A percentile compares a stretch with the other conserved stretches of the same genome.
Conservation (phyloP, 2,113 vertebrate species). For the Pseudorhombus dupliciocellatus region DNA sequence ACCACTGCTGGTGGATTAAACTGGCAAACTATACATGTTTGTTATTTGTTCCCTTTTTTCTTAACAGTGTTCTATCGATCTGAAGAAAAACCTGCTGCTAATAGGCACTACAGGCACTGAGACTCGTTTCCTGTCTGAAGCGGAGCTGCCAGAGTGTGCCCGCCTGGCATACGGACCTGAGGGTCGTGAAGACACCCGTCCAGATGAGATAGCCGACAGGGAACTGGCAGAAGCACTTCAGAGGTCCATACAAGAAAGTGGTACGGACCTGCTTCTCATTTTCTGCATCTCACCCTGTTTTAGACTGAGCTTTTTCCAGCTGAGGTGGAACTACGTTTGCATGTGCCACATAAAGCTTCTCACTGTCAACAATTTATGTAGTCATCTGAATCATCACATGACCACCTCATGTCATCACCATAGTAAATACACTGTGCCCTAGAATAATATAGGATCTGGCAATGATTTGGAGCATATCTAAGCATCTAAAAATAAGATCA, state of each 20-base stretch:
- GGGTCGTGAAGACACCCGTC: constrained; percentile 86
- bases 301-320: constrained; percentile 44
- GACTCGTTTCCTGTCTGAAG: constrained; percentile 93
- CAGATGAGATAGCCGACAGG: constrained; percentile 92
- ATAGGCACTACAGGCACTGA: constrained; percentile 95
- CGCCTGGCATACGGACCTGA: constrained; percentile 90
- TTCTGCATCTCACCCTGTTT: constrained; percentile 39
- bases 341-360: constrained; percentile 73
- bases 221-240: constrained; percentile 96
- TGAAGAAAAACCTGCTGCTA: constrained; percentile 94
- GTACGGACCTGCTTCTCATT: constrained; percentile 71
- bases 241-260: constrained; percentile 95
- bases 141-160: constrained; percentile 94
- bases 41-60: not conserved
- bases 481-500: not conserved
- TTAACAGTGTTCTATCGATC: constrained; percentile 93
- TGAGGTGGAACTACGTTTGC: constrained; percentile 64
- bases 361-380: constrained; percentile 64
- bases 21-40: not conserved
- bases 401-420: constrained; percentile 60
- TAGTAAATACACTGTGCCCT: constrained; percentile 34
- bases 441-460: not conserved
- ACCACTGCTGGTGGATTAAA: not conserved
- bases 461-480: not conserved
- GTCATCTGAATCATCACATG: constrained; percentile 56